Evolutionary conservation across 2,888 invertebrate genomes (phyloP), one percentile per base, ranked within the genome.

Genomic region (Chymomyza fuscimana): DNA sequence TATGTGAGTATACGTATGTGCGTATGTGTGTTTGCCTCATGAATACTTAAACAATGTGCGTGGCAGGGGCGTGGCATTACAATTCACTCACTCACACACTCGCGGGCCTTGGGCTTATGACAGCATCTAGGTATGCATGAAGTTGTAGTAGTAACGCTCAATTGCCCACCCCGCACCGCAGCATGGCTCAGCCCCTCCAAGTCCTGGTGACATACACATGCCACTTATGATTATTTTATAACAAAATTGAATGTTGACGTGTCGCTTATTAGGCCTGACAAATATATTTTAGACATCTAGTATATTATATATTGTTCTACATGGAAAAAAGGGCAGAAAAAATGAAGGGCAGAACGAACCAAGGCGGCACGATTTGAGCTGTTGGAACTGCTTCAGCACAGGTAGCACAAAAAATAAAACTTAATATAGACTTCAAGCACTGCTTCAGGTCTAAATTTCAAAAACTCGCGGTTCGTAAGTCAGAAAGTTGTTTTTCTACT

Each of bases 201-300:
- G n/a, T 3, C 19, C 19, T 16, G 16, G 51, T n/a, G 16, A 19
- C 52, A 54, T 19, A 54, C 52, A 19, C 52, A 54, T 9, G 16
- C 52, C 19, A 54, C 54, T 61, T 51, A 65, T 59, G 50, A 54
- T 83, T 80, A 85, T 85, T 85, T 86, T 80, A 85, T 85, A 79
- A 82, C 72, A 82, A 82, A 84, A 84, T 85, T 85, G 84, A 86
- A 84, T 85, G 86, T 82, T 86, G 84, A 86, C 80, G 84, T 84
- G 86, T 84, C 84, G 76, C 84, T 84, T 85, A 80, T 82, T 79
- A 46, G 40, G 40, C 40, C 10, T 12, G 40, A 46, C 40, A 46
- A 46, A 46, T 46, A 12, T 46, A 46, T 46, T 46, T 12, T 46
- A 46, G 40, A 12, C 40, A 12, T 25, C 25, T 25, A 25, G 25